Base-by-base conservation (phyloP, 2,797 vertebrate genomes). In the Spea hammondii region DNA sequence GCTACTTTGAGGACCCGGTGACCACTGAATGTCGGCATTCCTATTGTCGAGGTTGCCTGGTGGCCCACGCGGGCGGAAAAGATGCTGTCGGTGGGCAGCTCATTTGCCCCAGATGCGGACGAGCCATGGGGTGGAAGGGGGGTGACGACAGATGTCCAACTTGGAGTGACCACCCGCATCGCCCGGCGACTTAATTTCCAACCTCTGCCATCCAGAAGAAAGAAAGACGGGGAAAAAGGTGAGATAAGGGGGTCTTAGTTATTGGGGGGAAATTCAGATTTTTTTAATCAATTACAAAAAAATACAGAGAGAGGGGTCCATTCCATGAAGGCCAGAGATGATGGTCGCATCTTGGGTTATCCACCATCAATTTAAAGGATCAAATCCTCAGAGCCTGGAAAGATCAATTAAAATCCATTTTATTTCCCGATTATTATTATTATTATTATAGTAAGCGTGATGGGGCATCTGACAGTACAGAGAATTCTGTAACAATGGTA, bases 11-110 rank as follows among this genome's bases (percentile, higher is more conserved):
- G 88, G 92, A 95, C 85, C 96, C 96, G 0, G 95, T 97, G 77
- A 94, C 93, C 0, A 83, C 97, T 84, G 94, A 95, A 13, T 97
- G 96, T 0, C 95, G 96, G 74, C 95, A 97, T 91, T 96, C 94
- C 72, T 97, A 96, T 88, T 97, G 96, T 83, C 88, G 91, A 76
- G 88, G 85, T 5, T 97, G 96, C 86, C 93, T 97, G 47, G 86
- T 82, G 49, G 73, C 77, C 79, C 47, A 80, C 73, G 87, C 87
- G 84, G 75, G 71, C 6, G 71, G 76, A 1, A 74, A 48, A 17
- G 84, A 83, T 0, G 3, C 65, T 49, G 65, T 80, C 5, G 51
- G 84, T 0, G 59, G 65, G 0, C 3, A 80, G 0, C 74, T 82
- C 50, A 73, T 54, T 9, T 97, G 96, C 76, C 96, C 96, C 7